Evolutionary conservation across 1,140 invertebrate genomes (phyloP).

Genomic region (Andrena cerasifolii): DNA sequence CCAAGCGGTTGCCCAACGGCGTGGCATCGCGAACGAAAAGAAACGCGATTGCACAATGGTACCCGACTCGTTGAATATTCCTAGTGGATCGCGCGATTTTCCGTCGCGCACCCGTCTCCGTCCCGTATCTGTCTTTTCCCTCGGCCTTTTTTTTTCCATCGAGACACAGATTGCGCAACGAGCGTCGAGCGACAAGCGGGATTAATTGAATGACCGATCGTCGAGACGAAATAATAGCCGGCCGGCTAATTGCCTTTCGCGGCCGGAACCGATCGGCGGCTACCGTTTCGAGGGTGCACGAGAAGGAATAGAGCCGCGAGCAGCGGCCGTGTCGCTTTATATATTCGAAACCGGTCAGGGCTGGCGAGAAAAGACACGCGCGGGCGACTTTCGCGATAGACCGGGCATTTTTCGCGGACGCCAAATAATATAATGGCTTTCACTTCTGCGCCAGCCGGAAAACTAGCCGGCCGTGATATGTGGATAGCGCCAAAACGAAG

Average conservation of each 20-base stretch:
- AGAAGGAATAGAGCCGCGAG: conserved; percentile 57
- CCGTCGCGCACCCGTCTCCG: neutral
- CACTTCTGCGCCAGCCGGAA: conserved; percentile 71
- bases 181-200: neutral
- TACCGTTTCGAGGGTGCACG: conserved; percentile 59
- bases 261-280: neutral
- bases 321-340: conserved; percentile 62
- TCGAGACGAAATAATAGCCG: neutral
- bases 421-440: conserved; percentile 81
- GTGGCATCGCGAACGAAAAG: conserved; percentile 34
- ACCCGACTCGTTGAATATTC: conserved; percentile 44
- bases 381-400: conserved; percentile 75
- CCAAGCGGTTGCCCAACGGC: conserved; percentile 11
- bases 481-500: conserved; percentile 19
- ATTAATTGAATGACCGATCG: conserved; percentile 20
- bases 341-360: conserved; percentile 77
- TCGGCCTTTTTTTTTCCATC: neutral
- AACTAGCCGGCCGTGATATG: conserved; percentile 51
- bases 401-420: conserved; percentile 63
- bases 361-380: conserved; percentile 74
- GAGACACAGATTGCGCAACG: neutral
- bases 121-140: neutral
- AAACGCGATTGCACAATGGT: conserved; percentile 21
- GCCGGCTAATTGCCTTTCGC: conserved; percentile 25
- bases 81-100: conserved; percentile 16